phyloP scores from a whole-genome alignment of 2,797 vertebrate species.

The Sphaeramia orbicularis region DNA sequence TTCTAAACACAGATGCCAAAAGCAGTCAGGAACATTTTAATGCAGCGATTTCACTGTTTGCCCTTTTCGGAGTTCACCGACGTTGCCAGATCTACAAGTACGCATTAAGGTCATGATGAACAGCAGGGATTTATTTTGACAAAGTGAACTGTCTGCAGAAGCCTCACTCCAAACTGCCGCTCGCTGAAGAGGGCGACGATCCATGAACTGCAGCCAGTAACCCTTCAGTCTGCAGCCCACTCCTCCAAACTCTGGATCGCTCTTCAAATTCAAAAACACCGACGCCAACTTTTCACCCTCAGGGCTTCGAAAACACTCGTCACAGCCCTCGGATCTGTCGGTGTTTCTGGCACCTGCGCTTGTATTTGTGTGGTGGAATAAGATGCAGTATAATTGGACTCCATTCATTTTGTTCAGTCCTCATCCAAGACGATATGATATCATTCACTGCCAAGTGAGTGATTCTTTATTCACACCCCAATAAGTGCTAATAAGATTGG shows the following conservation, averaged over 20 bases:
- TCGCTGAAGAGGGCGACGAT: background rate
- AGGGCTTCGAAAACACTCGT: background rate
- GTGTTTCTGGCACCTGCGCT: constrained; percentile 15
- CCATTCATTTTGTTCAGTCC: constrained; percentile 25
- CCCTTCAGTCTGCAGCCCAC: background rate
- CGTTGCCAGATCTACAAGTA: background rate
- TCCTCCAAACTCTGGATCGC: constrained; percentile 11
- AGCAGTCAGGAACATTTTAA: background rate
- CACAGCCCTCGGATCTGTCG: background rate
- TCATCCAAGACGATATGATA: constrained; percentile 32
- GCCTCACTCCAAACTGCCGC: constrained; percentile 1
- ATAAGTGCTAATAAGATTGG: constrained; percentile 69
- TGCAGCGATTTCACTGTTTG: background rate
- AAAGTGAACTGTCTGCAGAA: constrained; percentile 1
- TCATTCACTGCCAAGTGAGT: constrained; percentile 54
- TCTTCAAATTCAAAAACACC: constrained; percentile 14
- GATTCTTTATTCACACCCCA: constrained; percentile 64
- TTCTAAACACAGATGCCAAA: too few species aligned
- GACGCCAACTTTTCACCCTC: background rate
- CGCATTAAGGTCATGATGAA: background rate
- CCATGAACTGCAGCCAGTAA: constrained; percentile 12
- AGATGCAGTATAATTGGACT: constrained; percentile 35
- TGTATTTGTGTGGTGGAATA: constrained; percentile 31
- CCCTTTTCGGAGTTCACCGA: background rate
- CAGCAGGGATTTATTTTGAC: background rate